Evolutionary conservation across 1,140 invertebrate genomes (phyloP).

Genomic region (Trachelipus rathkii): DNA sequence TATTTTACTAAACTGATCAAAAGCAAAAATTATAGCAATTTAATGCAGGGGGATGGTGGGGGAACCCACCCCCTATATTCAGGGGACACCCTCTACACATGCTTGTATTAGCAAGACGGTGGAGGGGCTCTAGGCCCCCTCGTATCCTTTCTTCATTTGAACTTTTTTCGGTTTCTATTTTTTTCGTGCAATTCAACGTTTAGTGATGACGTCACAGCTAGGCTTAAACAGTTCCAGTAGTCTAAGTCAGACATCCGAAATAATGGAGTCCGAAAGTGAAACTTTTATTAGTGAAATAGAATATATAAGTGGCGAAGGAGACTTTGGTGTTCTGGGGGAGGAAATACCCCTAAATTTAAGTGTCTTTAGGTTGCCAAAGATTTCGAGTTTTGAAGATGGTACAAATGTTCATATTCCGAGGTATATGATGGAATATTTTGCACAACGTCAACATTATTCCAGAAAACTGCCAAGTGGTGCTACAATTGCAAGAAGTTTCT

Average conservation of each 20-base stretch:
- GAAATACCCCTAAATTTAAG: background rate
- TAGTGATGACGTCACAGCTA: background rate
- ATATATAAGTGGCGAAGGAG: background rate
- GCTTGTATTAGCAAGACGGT: background rate
- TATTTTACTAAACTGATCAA: too few species aligned
- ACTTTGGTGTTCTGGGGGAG: background rate
- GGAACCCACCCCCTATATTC: background rate
- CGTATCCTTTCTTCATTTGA: background rate
- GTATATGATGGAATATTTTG: background rate
- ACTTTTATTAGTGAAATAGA: background rate
- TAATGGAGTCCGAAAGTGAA: too few species aligned
- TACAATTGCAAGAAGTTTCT: background rate
- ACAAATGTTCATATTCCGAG: background rate
- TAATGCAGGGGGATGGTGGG: constrained; percentile 4
- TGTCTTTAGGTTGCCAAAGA: background rate
- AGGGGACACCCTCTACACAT: constrained; percentile 7
- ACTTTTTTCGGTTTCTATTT: background rate
- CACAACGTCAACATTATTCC: background rate
- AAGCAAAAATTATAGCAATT: background rate
- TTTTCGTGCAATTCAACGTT: background rate
- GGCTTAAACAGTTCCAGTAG: background rate
- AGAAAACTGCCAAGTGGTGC: background rate
- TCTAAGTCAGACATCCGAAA: background rate
- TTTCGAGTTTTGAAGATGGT: background rate
- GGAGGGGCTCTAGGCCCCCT: background rate